Base-by-base conservation (phyloP, 2,113 vertebrate genomes). In the Brachionichthys hirsutus region DNA sequence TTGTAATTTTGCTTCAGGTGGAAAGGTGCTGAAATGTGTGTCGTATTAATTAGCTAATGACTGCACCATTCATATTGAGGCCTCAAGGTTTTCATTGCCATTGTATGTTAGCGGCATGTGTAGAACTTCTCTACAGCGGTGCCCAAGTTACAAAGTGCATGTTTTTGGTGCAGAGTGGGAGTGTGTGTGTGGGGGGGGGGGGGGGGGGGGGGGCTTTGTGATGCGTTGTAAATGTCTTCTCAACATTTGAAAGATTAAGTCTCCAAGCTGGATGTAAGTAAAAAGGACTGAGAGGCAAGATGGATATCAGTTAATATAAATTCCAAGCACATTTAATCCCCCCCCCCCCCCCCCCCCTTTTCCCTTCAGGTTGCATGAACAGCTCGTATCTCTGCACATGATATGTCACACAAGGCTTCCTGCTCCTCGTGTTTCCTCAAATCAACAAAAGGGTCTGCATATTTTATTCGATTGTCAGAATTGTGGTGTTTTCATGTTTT, bases 131-230 rank as follows among this genome's bases (percentile, higher is more conserved):
- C 69, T 62, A 44, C 65, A 36, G 55, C 79, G 60, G 40, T 49
- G 49, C 49, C 47, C 15, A 45, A 67, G 73, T 75, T 77, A 74
- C 84, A 83, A 74, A 68, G 78, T 60, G 40, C 73, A 60, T 77
- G 54, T 82, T 53, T 55, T 56, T 63, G 70, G 67, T 66, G 50
- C 42, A 54, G 52, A n/a, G n/a, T n/a, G n/a, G n/a, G n/a, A n/a
- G n/a, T n/a, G n/a, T n/a, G n/a, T n/a, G n/a, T n/a, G n/a, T n/a
- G n/a, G n/a, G n/a, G n/a, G n/a, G n/a, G n/a, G n/a, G n/a, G n/a
- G n/a, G n/a, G n/a, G n/a, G n/a, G n/a, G n/a, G n/a, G n/a, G n/a
- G n/a, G n/a, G n/a, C n/a, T n/a, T n/a, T n/a, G n/a, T 68, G 71
- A 57, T 67, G 56, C 57, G 57, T 69, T 59, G 63, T 48, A 12